phyloP scores from a whole-genome alignment of 2,113 vertebrate genomes.

The Myxocyprinus asiaticus region DNA sequence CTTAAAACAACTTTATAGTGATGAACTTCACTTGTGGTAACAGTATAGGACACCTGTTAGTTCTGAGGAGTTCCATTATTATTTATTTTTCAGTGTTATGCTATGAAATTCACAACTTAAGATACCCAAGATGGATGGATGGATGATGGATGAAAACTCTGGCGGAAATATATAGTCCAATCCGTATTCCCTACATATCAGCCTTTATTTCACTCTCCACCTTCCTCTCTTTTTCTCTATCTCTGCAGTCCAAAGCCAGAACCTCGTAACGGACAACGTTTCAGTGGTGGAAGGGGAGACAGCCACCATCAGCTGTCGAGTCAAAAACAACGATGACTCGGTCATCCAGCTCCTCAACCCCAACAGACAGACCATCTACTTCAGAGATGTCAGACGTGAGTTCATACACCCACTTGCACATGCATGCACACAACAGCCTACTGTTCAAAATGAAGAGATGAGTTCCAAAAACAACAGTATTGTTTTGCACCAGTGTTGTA shows the following conservation, averaged over 20 bases:
- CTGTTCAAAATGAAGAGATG: no score
- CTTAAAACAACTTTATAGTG: no score
- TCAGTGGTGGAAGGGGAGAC: slow-evolving; percentile 78
- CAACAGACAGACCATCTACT: slow-evolving; percentile 95
- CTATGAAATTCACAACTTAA: no score
- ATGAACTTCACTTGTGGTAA: no score
- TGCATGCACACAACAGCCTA: no score
- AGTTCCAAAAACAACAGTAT: no score
- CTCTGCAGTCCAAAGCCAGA: slow-evolving; percentile 81
- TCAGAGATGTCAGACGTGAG: slow-evolving; percentile 92
- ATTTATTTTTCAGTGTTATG: no score
- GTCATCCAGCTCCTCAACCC: slow-evolving; percentile 99
- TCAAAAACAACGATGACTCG: slow-evolving; percentile 93
- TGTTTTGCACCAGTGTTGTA: no score
- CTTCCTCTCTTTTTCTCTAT: background rate
- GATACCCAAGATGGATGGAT: no score
- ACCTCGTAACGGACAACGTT: slow-evolving; percentile 87
- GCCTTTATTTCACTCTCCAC: background rate
- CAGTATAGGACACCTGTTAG: no score
- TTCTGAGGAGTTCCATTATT: no score
- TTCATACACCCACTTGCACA: slow-evolving; percentile 53
- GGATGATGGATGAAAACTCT: no score
- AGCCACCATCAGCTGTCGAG: slow-evolving; percentile 79
- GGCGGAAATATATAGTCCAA: background rate
- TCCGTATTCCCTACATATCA: background rate